phyloP scores from a whole-genome alignment of 1,140 invertebrate genomes.

The Drosophila sturtevanti region DNA sequence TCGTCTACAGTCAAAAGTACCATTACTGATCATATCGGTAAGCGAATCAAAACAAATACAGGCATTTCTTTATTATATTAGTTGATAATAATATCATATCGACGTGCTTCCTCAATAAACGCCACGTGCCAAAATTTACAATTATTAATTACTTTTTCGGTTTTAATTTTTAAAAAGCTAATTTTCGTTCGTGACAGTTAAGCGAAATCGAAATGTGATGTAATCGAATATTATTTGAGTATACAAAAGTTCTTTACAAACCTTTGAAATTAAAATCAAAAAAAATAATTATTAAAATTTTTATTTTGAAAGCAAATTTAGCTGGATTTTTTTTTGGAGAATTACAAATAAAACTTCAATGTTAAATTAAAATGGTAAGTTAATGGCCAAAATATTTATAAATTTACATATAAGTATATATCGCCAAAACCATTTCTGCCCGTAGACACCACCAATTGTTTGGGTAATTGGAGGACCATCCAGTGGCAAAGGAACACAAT shows the following conservation, averaged over 20 bases:
- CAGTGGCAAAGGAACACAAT: constrained; percentile 48
- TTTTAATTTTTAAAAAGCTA: too few species aligned
- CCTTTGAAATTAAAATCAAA: too few species aligned
- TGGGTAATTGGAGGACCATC: constrained; percentile 47
- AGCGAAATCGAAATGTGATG: too few species aligned
- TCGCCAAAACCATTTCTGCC: background rate
- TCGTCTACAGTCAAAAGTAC: constrained; percentile 46
- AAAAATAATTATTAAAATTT: background rate
- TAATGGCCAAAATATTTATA: background rate
- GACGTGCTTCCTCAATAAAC: constrained; percentile 39
- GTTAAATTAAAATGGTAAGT: constrained; percentile 39
- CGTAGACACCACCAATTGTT: constrained; percentile 15
- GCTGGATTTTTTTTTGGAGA: background rate
- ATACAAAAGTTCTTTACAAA: too few species aligned
- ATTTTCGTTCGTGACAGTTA: too few species aligned
- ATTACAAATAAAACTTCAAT: background rate
- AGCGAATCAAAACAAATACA: constrained; percentile 81
- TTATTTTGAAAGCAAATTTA: background rate
- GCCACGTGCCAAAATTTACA: too few species aligned
- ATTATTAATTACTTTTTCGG: too few species aligned
- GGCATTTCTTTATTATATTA: constrained; percentile 77
- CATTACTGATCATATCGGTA: constrained; percentile 67
- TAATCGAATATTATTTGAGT: too few species aligned
- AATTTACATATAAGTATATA: too few species aligned
- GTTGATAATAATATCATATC: constrained; percentile 40